phyloP scores from a whole-genome alignment of 1,140 invertebrate genomes.

The Macrosteles quadrilineatus region DNA sequence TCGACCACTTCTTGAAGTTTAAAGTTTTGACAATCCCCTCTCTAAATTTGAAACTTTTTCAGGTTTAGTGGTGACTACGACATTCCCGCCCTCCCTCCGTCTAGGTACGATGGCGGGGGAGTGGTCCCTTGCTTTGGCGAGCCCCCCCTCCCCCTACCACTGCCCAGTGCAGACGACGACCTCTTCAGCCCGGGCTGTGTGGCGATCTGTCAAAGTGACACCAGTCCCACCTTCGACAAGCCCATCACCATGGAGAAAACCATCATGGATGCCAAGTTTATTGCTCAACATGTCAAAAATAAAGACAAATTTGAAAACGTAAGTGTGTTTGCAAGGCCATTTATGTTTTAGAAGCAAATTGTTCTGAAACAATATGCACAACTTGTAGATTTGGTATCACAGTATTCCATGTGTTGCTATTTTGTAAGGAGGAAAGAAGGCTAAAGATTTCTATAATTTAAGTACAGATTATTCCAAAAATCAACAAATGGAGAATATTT shows the following conservation, averaged over 20 bases:
- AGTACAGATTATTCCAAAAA: too few relatives aligned
- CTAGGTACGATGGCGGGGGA: slow-evolving; percentile 36
- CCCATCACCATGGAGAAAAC: slow-evolving; percentile 81
- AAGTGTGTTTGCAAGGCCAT: slow-evolving; percentile 62
- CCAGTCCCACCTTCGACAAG: slow-evolving; percentile 77
- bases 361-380: neutral
- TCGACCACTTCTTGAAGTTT: too few relatives aligned
- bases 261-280: slow-evolving; percentile 86
- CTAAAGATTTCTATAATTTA: too few relatives aligned
- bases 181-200: slow-evolving; percentile 69
- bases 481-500: too few relatives aligned
- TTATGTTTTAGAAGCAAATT: too few relatives aligned
- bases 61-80: slow-evolving; percentile 71
- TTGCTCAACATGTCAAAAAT: slow-evolving; percentile 92
- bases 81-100: slow-evolving; percentile 58
- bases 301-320: slow-evolving; percentile 93
- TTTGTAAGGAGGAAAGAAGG: too few relatives aligned
- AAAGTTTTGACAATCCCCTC: too few relatives aligned
- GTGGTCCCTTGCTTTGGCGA: slow-evolving; percentile 48
- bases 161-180: slow-evolving; percentile 74
- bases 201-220: slow-evolving; percentile 60
- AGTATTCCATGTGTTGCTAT: too few relatives aligned
- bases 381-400: too few relatives aligned
- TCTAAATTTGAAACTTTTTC: too few relatives aligned
- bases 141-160: slow-evolving; percentile 66